phyloP scores from a whole-genome alignment of 2,113 vertebrate species.

The Rhinoptilus africanus region DNA sequence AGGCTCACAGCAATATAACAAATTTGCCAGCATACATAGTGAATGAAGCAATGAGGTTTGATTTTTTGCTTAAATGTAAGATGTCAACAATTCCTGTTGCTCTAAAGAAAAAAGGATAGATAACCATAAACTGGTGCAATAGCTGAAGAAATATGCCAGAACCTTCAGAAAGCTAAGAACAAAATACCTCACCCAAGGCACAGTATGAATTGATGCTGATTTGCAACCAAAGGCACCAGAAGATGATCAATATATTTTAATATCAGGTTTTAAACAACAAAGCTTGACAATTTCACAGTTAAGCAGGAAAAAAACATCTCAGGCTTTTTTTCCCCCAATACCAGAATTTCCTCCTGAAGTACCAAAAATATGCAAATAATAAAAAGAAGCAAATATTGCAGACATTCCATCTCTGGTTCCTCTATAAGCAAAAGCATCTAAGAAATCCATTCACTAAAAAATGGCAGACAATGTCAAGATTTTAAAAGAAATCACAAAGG shows the following conservation, averaged over 20 bases:
- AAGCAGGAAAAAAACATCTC: background rate
- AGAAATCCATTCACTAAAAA: background rate
- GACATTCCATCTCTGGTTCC: background rate
- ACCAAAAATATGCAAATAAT: background rate
- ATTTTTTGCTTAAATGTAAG: background rate
- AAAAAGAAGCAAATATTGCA: background rate
- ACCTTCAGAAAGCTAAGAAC: slow-evolving; percentile 11
- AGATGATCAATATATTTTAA: background rate
- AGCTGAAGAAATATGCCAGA: background rate
- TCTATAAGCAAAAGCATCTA: background rate
- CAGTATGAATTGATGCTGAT: background rate
- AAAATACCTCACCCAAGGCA: background rate
- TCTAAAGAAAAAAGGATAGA: background rate
- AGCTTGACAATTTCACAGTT: background rate
- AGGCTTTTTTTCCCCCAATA: background rate
- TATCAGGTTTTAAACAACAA: background rate
- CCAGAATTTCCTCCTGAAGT: background rate
- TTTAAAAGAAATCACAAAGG: background rate
- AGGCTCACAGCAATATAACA: background rate
- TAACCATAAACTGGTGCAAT: background rate
- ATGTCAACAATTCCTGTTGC: background rate
- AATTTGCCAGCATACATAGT: background rate
- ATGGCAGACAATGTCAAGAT: background rate
- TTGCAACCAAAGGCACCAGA: background rate
- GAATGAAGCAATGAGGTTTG: background rate